Evolutionary conservation across 1,140 invertebrate species (phyloP).

Genomic region (Mercenaria mercenaria): DNA sequence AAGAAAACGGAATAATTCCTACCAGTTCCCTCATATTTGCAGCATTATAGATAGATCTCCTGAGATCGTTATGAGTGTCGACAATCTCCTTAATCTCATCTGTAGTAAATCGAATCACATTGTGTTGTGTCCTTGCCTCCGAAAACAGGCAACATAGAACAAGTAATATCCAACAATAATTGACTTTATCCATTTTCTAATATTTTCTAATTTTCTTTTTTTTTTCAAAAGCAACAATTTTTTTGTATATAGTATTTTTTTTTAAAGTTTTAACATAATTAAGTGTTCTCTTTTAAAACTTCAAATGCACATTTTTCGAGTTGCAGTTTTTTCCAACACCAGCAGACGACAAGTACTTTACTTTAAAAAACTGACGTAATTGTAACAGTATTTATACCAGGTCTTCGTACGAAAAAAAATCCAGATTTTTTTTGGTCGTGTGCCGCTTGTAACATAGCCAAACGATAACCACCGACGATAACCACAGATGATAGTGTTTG

Average conservation of each 20-base stretch:
- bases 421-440: slow-evolving; percentile 49
- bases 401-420: not conserved
- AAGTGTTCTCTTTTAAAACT: not conserved
- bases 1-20: too few relatives aligned
- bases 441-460: slow-evolving; percentile 6
- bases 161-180: not conserved
- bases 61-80: slow-evolving; percentile 44
- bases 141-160: not conserved
- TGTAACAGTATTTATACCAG: slow-evolving; percentile 27
- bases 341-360: not conserved
- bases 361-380: not conserved
- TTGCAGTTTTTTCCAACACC: not conserved
- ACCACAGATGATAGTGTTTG: slow-evolving; percentile 15
- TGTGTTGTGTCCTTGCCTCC: not conserved
- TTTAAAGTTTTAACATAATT: slow-evolving; percentile 21
- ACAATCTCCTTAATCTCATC: slow-evolving; percentile 43
- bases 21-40: slow-evolving; percentile 65
- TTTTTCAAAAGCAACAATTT: not conserved
- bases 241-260: not conserved
- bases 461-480: slow-evolving; percentile 22
- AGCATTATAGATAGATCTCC: slow-evolving; percentile 59
- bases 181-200: not conserved
- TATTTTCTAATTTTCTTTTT: not conserved
- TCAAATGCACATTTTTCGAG: not conserved
- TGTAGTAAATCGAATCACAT: slow-evolving; percentile 35